phyloP scores from a whole-genome alignment of 2,113 vertebrate species.

The Mustela nigripes region DNA sequence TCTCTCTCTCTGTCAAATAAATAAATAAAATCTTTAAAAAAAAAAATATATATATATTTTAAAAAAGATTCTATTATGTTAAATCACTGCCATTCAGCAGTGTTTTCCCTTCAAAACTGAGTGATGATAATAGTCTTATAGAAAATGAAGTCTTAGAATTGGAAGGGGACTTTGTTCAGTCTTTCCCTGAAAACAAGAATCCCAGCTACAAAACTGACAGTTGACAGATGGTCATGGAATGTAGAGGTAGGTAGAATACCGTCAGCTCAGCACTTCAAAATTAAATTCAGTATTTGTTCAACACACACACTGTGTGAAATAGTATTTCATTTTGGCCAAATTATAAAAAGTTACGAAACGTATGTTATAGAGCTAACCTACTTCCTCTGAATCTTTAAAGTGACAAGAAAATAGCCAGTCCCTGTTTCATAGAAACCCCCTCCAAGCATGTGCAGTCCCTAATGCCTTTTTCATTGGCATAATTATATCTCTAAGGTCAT shows the following conservation, averaged over 20 bases:
- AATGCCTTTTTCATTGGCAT: background rate
- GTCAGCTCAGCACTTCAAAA: background rate
- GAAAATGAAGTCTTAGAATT: constrained; percentile 32
- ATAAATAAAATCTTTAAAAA: too few species aligned
- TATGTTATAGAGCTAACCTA: background rate
- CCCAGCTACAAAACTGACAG: constrained; percentile 12
- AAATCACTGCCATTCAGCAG: background rate
- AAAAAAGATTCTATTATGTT: background rate
- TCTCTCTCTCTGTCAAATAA: too few species aligned
- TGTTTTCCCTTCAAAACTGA: constrained; percentile 31
- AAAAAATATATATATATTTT: too few species aligned
- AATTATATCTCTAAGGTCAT: background rate
- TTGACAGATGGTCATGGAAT: background rate
- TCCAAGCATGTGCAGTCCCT: background rate
- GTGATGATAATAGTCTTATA: background rate
- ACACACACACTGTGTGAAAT: background rate
- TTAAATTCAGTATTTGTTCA: constrained; percentile 47
- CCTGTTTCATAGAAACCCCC: background rate
- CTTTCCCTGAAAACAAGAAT: background rate
- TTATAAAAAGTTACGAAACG: background rate
- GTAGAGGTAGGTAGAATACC: background rate
- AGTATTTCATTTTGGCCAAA: constrained; percentile 5
- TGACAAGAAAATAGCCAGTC: background rate
- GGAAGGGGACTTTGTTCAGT: background rate
- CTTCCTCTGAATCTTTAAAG: background rate